Evolutionary conservation across 2,113 vertebrate genomes (phyloP), one percentile per base, ranked within the genome.

Genomic region (Bostrychus sinensis): DNA sequence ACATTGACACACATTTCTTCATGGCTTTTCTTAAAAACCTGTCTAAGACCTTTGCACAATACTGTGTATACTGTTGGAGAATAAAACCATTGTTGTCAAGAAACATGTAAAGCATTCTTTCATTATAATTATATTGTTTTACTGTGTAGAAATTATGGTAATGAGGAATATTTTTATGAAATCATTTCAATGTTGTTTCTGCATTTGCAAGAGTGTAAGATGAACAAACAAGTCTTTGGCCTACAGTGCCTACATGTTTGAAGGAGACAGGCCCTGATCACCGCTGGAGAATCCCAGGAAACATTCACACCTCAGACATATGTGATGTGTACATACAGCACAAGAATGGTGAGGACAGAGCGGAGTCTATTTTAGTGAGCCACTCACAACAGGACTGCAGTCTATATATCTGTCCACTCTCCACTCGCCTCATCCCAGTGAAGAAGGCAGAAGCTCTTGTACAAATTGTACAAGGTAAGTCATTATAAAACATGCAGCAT

Each of bases 311-410:
- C 51, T 67, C 67, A 59, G 48, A 70, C 74, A 42, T 60, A 16
- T 54, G 66, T 19, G 64, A 77, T 66, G 59, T 58, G 32, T 25
- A 60, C 76, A 75, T 38, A 17, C 41, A 12, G 54, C 2, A 17
- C 57, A 78, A 79, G 86, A 89, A 86, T 84, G 79, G 78, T 56
- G 81, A 76, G 74, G 73, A 77, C 74, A 79, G 65, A 39, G 32
- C 4, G 11, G 5, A 34, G 68, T 82, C 88, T 91, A 91, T 91
- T 90, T 91, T 88, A 78, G 88, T 83, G 68, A 88, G 70, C 84
- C 85, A 83, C 85, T 91, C 86, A 89, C 85, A 86, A 72, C 83
- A 63, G 82, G 45, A 10, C 66, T 37, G 26, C 77, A 85, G 80
- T 89, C 86, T 83, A 89, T 88, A 89, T 84, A 89, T 85, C 75